Percentiles rank a stretch among this genome's conserved stretches.
These are phyloP conservation scores for Diplodus sargus DNA, from an alignment of 2,797 vertebrate species.

Conservation along the genomic window DNA sequence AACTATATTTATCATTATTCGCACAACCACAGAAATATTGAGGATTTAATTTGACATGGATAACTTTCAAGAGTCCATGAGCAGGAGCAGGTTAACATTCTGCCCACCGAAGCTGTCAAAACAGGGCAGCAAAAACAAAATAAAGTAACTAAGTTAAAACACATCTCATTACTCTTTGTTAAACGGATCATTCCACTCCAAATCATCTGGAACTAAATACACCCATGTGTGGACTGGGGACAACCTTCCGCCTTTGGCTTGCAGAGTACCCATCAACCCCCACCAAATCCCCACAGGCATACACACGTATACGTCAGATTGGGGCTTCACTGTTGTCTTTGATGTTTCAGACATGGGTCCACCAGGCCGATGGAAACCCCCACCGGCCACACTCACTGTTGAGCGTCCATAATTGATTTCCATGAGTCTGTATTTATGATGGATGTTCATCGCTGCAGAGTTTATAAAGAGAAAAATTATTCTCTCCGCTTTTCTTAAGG, in stretches of 20 bases:
- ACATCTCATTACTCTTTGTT: conserved; percentile 65
- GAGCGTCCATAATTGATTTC: conserved; percentile 68
- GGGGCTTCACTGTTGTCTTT: conserved; percentile 49
- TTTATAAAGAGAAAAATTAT: conserved; percentile 44
- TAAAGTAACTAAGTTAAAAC: conserved; percentile 45
- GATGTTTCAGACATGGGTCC: conserved; percentile 47
- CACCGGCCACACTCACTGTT: conserved; percentile 21
- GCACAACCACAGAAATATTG: background rate
- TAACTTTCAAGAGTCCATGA: background rate
- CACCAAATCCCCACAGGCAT: conserved; percentile 19
- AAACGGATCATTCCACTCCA: conserved; percentile 64
- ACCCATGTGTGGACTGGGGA: conserved; percentile 68
- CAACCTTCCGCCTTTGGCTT: conserved; percentile 23
- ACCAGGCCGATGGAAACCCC: conserved; percentile 48
- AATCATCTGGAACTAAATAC: conserved; percentile 77
- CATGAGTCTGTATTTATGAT: conserved; percentile 58
- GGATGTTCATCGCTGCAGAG: conserved; percentile 40
- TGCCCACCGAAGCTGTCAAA: conserved; percentile 8
- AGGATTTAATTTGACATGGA: background rate
- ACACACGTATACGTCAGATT: conserved; percentile 41
- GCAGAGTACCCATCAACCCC: conserved; percentile 17
- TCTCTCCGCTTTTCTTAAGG: conserved; percentile 44
- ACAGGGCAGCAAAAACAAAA: conserved; percentile 32
- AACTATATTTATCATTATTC: background rate
- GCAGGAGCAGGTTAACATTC: background rate